These are phyloP conservation scores for Eilema caniola DNA, from an alignment of 2,888 invertebrate genomes.

Conservation along the genomic window DNA sequence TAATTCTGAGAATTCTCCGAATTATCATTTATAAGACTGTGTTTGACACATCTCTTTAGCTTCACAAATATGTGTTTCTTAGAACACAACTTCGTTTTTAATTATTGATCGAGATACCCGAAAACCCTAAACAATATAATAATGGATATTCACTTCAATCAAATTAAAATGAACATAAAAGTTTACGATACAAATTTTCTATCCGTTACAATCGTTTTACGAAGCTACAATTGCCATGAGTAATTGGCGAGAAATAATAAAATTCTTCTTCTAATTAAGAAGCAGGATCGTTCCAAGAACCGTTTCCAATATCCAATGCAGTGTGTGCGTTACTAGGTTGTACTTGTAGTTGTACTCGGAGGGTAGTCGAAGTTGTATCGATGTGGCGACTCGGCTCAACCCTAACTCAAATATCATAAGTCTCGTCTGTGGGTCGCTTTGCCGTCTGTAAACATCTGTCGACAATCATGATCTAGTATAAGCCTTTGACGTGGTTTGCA, in stretches of 20 bases:
- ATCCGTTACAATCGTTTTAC: constrained; percentile 19
- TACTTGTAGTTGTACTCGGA: constrained; percentile 2
- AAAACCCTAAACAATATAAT: neutral
- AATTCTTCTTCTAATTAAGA: constrained; percentile 8
- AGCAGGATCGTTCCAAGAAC: neutral
- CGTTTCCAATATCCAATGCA: constrained; percentile 15
- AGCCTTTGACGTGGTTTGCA: constrained; percentile 60
- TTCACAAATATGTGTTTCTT: neutral
- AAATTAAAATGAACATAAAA: constrained; percentile 11
- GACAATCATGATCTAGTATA: constrained; percentile 65
- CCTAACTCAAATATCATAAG: constrained; percentile 75
- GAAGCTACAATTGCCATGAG: constrained; percentile 11
- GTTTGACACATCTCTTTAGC: neutral
- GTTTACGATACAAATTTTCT: constrained; percentile 16
- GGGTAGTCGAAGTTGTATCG: constrained; percentile 30
- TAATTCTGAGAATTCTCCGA: neutral
- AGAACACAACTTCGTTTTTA: neutral
- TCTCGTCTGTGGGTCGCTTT: constrained; percentile 60
- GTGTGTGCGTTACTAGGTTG: neutral
- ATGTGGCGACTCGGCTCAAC: constrained; percentile 31
- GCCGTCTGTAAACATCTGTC: constrained; percentile 65
- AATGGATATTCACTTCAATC: constrained; percentile 3
- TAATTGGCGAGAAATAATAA: constrained; percentile 16
- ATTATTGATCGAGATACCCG: neutral
- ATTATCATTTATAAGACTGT: neutral